A percentile compares a stretch with the other conserved stretches of the same genome.
These are phyloP conservation scores for Epirrhoe tristata DNA, from an alignment of 2,888 invertebrate species.

Conservation along the genomic window DNA sequence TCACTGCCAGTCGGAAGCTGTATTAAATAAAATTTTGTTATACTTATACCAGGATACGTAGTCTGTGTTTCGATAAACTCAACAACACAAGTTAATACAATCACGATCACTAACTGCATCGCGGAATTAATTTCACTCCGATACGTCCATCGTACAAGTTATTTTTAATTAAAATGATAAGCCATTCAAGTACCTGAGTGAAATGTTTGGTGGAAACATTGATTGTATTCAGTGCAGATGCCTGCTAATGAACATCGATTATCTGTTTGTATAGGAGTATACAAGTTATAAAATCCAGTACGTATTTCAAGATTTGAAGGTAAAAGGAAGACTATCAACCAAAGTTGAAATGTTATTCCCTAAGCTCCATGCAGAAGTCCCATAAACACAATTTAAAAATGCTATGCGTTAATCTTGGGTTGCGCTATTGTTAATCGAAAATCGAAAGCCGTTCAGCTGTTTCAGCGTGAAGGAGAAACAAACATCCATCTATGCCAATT, in stretches of 20 bases:
- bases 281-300: not conserved
- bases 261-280: not conserved
- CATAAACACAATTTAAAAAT: no score
- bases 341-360: no score
- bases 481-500: no score
- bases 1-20: not conserved
- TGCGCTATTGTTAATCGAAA: no score
- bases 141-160: slow-evolving; percentile 41
- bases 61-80: slow-evolving; percentile 23
- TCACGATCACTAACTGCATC: slow-evolving; percentile 53
- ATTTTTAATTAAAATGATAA: slow-evolving; percentile 60
- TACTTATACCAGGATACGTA: not conserved
- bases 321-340: no score
- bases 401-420: no score
- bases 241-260: not conserved
- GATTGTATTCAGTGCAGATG: not conserved
- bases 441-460: no score
- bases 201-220: slow-evolving; percentile 6
- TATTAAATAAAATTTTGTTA: not conserved
- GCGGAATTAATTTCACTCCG: slow-evolving; percentile 56
- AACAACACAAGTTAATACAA: slow-evolving; percentile 40
- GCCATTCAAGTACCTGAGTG: slow-evolving; percentile 14
- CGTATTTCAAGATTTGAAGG: no score
- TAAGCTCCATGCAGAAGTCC: no score
- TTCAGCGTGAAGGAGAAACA: no score